Conservation (phyloP, 2,888 invertebrate genomes). For the Clunio marinus region DNA sequence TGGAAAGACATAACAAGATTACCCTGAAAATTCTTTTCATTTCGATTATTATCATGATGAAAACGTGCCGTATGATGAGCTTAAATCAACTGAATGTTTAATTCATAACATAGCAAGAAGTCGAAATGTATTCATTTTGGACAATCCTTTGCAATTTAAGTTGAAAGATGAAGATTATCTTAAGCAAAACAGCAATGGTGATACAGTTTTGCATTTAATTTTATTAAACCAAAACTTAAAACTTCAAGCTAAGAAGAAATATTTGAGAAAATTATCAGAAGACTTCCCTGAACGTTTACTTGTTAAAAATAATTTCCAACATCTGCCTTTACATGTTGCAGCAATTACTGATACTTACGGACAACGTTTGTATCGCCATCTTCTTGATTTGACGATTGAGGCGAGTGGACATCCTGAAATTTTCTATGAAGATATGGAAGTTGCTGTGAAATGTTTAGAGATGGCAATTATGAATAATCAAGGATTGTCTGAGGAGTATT, state of each 20-base stretch:
- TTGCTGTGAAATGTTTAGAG: not conserved
- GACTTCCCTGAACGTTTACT: not conserved
- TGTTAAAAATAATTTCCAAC: not conserved
- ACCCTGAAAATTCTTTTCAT: not conserved
- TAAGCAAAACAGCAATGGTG: not conserved
- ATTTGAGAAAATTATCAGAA: too few species aligned
- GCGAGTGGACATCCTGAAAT: not conserved
- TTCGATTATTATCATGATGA: not conserved
- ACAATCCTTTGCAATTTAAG: not conserved
- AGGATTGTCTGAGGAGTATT: not conserved
- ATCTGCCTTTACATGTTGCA: not conserved
- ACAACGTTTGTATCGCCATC: not conserved
- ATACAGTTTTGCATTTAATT: not conserved
- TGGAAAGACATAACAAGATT: not conserved
- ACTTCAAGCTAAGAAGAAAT: too few species aligned
- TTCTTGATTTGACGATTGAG: not conserved
- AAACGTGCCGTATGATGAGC: not conserved
- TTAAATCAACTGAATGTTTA: not conserved
- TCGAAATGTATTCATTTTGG: not conserved
- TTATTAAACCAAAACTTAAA: not conserved
- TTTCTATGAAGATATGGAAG: not conserved
- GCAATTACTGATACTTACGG: not conserved
- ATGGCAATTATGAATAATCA: not conserved
- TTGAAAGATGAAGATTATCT: not conserved
- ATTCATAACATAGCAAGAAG: not conserved